Base-by-base conservation (phyloP, 2,113 vertebrate species). In the Salvelinus sp. region DNA sequence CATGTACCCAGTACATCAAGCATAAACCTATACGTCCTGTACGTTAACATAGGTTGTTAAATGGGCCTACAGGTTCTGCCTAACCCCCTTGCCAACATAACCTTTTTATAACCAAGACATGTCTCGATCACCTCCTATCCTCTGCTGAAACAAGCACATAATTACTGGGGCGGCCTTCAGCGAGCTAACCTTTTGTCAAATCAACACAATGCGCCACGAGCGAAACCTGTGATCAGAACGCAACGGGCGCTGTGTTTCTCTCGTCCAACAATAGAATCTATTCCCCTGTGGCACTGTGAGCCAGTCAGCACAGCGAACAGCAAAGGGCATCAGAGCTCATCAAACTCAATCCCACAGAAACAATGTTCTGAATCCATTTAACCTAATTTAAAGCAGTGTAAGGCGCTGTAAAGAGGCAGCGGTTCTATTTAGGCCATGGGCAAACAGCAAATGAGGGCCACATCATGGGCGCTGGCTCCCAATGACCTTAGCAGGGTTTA, bases 251-350 rank as follows among this genome's bases (percentile, higher is more conserved):
- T 69, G 74, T 67, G 74, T 79, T 78, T 75, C 48, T 81, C 48
- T 70, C 77, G 74, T 85, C 87, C 85, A 85, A 85, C 90, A 86
- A 89, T 82, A 88, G 85, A 86, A 75, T 74, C 60, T 0, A 16
- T 63, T 83, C 88, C 88, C 90, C 82, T 48, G 84, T 78, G 88
- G 85, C 81, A 22, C 69, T 74, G 67, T 20, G 38, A 70, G 84
- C 72, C 73, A 73, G 79, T 75, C 78, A 66, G 83, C 85, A 81
- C 76, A 63, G 77, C 23, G 4, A 68, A 75, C 66, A 82, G 67
- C 28, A 69, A 66, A 84, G 60, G n/a, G 80, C 82, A 83, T 86
- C 84, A 83, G 67, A 83, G 75, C 78, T 84, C 80, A 88, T 88
- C 88, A 86, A 67, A 85, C 74, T 86, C 86, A 86, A 83, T 81